phyloP scores from a whole-genome alignment of 37 sponge, comb jelly and placozoan genomes.

The Diacarnus erythraeanus region DNA sequence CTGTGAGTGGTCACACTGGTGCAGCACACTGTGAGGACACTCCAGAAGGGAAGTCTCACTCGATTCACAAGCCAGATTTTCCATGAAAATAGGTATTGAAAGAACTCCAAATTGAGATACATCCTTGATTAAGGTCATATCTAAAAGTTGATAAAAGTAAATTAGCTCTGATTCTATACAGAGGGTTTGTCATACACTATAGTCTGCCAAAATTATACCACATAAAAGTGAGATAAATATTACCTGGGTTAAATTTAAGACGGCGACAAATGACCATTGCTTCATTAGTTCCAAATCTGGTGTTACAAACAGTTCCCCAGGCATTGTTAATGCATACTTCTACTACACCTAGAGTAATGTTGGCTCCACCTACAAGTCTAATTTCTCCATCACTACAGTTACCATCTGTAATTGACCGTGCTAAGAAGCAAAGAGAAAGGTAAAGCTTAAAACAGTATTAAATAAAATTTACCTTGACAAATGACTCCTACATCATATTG shows the following conservation, averaged over 20 bases:
- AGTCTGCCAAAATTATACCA: too few relatives aligned
- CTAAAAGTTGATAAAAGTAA: neutral
- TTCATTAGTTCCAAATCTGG: slow-evolving; percentile 10
- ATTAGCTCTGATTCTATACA: neutral
- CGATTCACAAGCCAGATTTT: slow-evolving; percentile 13
- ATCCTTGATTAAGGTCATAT: neutral
- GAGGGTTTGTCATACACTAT: too few relatives aligned
- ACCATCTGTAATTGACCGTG: neutral
- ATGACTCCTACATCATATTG: neutral
- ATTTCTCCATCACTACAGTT: slow-evolving; percentile 31
- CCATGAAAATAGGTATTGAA: slow-evolving; percentile 15
- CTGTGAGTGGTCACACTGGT: slow-evolving; percentile 24
- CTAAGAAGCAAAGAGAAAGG: too few relatives aligned
- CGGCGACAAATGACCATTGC: slow-evolving; percentile 41
- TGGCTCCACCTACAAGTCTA: slow-evolving; percentile 32
- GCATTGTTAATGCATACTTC: slow-evolving; percentile 41
- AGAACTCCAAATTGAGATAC: slow-evolving; percentile 4
- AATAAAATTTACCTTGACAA: neutral
- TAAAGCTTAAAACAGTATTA: too few relatives aligned
- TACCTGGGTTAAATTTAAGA: slow-evolving; percentile 6
- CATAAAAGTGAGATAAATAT: neutral
- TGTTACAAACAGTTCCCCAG: slow-evolving; percentile 45
- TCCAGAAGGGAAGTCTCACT: slow-evolving; percentile 2
- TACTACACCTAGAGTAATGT: slow-evolving; percentile 12
- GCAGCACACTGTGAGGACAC: neutral